phyloP scores from a whole-genome alignment of 2,888 invertebrate genomes.

The Octonoba sinensis region DNA sequence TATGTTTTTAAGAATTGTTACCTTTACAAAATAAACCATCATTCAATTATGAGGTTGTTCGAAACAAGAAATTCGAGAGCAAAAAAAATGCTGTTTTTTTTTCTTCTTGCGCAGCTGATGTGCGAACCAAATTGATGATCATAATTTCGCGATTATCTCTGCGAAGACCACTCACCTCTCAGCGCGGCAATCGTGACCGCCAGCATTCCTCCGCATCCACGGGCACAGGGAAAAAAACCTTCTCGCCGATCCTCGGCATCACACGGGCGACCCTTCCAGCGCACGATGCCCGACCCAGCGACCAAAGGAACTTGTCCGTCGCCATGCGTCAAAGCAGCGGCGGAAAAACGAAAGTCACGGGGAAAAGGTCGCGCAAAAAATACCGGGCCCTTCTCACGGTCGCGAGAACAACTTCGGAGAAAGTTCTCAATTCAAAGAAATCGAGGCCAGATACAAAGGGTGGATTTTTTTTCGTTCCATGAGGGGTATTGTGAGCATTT shows the following conservation, averaged over 20 bases:
- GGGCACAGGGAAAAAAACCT: background rate
- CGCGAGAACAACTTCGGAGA: constrained; percentile 23
- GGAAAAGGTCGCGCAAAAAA: constrained; percentile 42
- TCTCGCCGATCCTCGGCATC: background rate
- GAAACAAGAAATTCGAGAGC: too few species aligned
- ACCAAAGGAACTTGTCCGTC: constrained; percentile 1
- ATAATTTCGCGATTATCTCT: too few species aligned
- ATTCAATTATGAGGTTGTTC: too few species aligned
- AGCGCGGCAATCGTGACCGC: too few species aligned
- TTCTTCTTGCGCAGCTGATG: too few species aligned
- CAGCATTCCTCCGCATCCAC: background rate
- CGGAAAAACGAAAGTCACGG: constrained; percentile 50
- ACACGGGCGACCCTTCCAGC: background rate
- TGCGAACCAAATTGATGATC: too few species aligned
- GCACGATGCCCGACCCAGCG: constrained; percentile 8
- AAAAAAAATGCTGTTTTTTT: too few species aligned
- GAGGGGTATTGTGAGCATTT: constrained; percentile 27
- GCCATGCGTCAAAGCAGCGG: background rate
- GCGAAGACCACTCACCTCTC: too few species aligned
- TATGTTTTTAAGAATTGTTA: too few species aligned
- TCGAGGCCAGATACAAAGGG: constrained; percentile 56
- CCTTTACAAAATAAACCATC: too few species aligned
- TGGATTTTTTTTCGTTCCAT: constrained; percentile 31
- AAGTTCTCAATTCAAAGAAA: constrained; percentile 53
- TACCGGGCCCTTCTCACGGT: constrained; percentile 42